These are phyloP conservation scores for Panthera uncia DNA, from an alignment of 2,113 vertebrate genomes.

Conservation along the genomic window DNA sequence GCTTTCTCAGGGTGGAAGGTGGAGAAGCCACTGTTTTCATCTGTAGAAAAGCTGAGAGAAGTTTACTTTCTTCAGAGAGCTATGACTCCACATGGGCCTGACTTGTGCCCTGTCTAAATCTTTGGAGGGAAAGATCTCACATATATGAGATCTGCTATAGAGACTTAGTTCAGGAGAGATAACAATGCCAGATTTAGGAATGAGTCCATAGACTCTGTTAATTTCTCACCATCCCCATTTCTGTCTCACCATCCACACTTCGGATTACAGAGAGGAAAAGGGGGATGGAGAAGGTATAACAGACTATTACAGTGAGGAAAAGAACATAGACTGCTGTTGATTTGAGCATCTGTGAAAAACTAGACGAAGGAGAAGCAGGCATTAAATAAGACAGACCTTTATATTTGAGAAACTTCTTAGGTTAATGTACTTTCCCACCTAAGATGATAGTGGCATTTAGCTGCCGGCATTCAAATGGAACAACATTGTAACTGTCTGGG, in stretches of 20 bases:
- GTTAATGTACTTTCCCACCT: background rate
- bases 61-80: background rate
- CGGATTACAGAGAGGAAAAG: background rate
- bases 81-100: background rate
- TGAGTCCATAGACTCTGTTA: background rate
- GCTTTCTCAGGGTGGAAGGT: slow-evolving; percentile 46
- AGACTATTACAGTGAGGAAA: background rate
- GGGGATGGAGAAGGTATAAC: background rate
- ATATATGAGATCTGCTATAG: background rate
- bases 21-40: slow-evolving; percentile 44
- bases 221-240: background rate
- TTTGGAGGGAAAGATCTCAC: slow-evolving; percentile 13
- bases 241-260: background rate
- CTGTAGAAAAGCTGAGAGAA: slow-evolving; percentile 2
- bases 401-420: background rate
- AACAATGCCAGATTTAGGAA: background rate
- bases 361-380: background rate
- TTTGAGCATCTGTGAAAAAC: background rate
- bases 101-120: background rate
- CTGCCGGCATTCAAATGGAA: background rate
- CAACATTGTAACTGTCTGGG: background rate
- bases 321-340: background rate
- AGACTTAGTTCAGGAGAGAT: background rate
- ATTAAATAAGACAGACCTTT: background rate
- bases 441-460: background rate